Conservation (phyloP, 2,888 invertebrate genomes). For the Thalpophila matura region DNA sequence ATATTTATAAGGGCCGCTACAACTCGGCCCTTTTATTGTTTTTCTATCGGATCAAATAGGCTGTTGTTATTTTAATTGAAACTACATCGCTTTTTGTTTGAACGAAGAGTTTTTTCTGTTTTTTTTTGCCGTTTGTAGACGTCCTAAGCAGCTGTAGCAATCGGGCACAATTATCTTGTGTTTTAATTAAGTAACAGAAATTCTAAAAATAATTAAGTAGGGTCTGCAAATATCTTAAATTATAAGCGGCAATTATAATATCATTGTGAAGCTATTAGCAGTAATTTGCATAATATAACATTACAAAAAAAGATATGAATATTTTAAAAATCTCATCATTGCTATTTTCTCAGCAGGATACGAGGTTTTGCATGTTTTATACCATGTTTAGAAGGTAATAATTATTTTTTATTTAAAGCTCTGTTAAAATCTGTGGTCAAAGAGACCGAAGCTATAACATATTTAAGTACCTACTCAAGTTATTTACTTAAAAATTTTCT, state of each 20-base stretch:
- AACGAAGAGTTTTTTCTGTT: constrained; percentile 11
- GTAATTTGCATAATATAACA: constrained; percentile 13
- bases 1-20: constrained; percentile 75
- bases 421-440: constrained; percentile 25
- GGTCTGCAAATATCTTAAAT: not conserved
- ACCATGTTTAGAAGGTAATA: constrained; percentile 23
- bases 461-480: constrained; percentile 11
- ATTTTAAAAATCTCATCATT: constrained; percentile 38
- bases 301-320: constrained; percentile 24
- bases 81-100: constrained; percentile 47
- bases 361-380: constrained; percentile 37
- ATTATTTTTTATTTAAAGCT: constrained; percentile 23
- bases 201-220: not conserved
- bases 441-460: constrained; percentile 4
- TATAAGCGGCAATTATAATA: constrained; percentile 1
- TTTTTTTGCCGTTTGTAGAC: not conserved
- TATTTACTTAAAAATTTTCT: constrained; percentile 33
- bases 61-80: constrained; percentile 55
- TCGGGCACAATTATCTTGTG: constrained; percentile 7
- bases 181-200: constrained; percentile 1
- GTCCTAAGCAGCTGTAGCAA: constrained; percentile 27
- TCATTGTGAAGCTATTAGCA: constrained; percentile 14
- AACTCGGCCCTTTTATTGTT: constrained; percentile 53
- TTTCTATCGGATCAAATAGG: constrained; percentile 52
- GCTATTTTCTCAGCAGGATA: constrained; percentile 45